These are phyloP conservation scores for Bhutanitis thaidina DNA, from an alignment of 2,888 invertebrate species.

Conservation along the genomic window DNA sequence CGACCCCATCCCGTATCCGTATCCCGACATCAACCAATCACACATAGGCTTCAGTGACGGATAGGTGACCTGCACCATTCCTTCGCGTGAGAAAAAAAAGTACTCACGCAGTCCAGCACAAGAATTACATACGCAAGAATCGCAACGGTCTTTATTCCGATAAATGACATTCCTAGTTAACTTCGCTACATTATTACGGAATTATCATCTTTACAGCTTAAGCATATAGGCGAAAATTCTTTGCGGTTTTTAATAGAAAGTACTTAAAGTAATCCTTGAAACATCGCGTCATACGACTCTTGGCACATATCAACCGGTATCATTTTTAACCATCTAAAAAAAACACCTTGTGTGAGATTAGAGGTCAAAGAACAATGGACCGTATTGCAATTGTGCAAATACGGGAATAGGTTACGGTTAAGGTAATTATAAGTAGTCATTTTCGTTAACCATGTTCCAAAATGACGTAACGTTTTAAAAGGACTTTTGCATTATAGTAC, in stretches of 20 bases:
- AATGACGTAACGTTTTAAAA: slow-evolving; percentile 4
- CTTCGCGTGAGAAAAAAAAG: no score
- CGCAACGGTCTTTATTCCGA: neutral
- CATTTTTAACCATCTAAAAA: slow-evolving; percentile 1
- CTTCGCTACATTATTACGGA: neutral
- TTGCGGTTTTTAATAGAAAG: slow-evolving; percentile 16
- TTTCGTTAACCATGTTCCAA: neutral
- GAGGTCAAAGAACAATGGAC: slow-evolving; percentile 8
- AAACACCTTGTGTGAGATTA: slow-evolving; percentile 1
- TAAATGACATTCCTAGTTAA: slow-evolving; percentile 1
- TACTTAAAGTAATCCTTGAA: slow-evolving; percentile 17
- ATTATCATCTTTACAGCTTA: slow-evolving; percentile 1
- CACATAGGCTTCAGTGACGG: no score
- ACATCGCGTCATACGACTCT: slow-evolving; percentile 11
- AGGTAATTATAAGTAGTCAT: neutral
- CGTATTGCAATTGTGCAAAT: neutral
- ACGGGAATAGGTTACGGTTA: neutral
- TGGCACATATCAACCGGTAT: slow-evolving; percentile 16
- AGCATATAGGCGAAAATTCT: neutral
- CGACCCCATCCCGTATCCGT: no score
- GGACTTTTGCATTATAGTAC: slow-evolving; percentile 2
- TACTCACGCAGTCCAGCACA: no score
- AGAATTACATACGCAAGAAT: no score
- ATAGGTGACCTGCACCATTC: no score
- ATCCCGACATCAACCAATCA: no score